These are phyloP conservation scores for Erynnis tages DNA, from an alignment of 2,888 invertebrate genomes.

Conservation along the genomic window DNA sequence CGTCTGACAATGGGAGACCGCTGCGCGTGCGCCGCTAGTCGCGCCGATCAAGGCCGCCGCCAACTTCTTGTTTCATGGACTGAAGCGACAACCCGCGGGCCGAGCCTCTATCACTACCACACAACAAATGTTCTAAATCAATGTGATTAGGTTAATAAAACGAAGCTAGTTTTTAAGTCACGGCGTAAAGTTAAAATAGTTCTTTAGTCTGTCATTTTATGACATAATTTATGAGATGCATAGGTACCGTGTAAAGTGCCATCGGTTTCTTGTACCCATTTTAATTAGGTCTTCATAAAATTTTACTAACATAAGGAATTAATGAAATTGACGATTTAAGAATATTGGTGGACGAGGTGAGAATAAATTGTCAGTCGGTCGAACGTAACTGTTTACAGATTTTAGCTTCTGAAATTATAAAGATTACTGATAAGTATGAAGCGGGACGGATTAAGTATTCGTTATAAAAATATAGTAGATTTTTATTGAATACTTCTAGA, in stretches of 20 bases:
- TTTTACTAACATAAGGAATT: constrained; percentile 44
- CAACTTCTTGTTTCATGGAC: constrained; percentile 85
- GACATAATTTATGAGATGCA: constrained; percentile 71
- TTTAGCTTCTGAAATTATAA: constrained; percentile 50
- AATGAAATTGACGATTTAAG: constrained; percentile 32
- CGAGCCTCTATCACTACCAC: constrained; percentile 74
- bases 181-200: constrained; percentile 72
- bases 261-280: constrained; percentile 73
- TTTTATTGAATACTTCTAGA: constrained; percentile 47
- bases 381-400: constrained; percentile 43
- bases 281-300: constrained; percentile 60
- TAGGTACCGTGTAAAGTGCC: constrained; percentile 73
- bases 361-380: constrained; percentile 24
- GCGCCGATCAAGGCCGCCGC: constrained; percentile 85
- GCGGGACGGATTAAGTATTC: constrained; percentile 43
- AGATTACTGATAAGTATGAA: constrained; percentile 48
- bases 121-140: constrained; percentile 81
- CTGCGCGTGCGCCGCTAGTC: constrained; percentile 82
- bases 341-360: constrained; percentile 30
- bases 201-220: constrained; percentile 77
- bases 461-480: constrained; percentile 53
- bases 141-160: constrained; percentile 77
- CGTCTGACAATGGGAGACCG: constrained; percentile 90
- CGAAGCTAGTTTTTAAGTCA: constrained; percentile 72
- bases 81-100: constrained; percentile 76